Conservation (phyloP, 2,888 invertebrate species). For the Rhamnusium bicolor region DNA sequence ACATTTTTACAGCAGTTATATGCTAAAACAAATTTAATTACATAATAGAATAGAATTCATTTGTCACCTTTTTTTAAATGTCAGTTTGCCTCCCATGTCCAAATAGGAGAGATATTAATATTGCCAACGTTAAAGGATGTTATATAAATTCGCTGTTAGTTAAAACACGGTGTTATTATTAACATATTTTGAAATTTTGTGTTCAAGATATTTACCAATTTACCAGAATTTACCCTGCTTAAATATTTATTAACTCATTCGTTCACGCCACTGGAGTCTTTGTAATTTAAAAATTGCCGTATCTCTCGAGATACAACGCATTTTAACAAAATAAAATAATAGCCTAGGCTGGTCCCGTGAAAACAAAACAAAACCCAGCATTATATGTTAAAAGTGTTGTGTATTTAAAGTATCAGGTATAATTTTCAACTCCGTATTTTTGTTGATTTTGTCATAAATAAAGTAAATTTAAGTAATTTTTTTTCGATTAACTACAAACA, state of each 20-base stretch:
- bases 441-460: conserved; percentile 43
- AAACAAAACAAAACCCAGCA: background rate
- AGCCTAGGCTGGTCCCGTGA: background rate
- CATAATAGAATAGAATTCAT: too few relatives aligned
- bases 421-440: conserved; percentile 20
- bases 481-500: conserved; percentile 43
- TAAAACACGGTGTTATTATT: too few relatives aligned
- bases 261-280: background rate
- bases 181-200: too few relatives aligned
- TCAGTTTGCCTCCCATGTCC: too few relatives aligned
- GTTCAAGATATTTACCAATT: too few relatives aligned
- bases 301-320: background rate
- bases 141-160: too few relatives aligned
- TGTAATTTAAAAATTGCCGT: background rate
- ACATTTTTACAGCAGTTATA: too few relatives aligned
- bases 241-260: background rate
- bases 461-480: conserved; percentile 42
- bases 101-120: too few relatives aligned
- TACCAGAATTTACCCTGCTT: too few relatives aligned
- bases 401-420: conserved; percentile 27
- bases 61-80: too few relatives aligned
- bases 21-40: too few relatives aligned
- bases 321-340: background rate
- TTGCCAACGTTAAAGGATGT: too few relatives aligned
- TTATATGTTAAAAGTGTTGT: conserved; percentile 14